Evolutionary conservation across 2,113 vertebrate genomes (phyloP).

Genomic region (Osmerus mordax): DNA sequence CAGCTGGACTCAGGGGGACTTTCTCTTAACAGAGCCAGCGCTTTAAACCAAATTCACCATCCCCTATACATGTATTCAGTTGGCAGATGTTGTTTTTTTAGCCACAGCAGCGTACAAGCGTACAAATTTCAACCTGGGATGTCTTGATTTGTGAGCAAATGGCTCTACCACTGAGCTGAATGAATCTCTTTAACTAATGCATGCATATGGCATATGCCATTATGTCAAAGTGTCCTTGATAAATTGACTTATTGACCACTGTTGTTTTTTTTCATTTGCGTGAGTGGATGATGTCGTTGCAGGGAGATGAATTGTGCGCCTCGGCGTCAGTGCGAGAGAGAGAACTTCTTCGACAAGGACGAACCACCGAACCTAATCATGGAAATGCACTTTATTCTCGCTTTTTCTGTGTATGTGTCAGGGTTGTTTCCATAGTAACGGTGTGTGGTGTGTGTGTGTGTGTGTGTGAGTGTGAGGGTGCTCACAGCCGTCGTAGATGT

Average conservation of each 20-base stretch:
- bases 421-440: constrained; percentile 28
- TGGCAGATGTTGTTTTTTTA: no score
- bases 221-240: no score
- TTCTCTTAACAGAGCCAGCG: background rate
- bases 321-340: background rate
- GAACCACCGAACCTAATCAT: background rate
- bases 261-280: background rate
- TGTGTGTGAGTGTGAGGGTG: background rate
- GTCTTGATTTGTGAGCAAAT: no score
- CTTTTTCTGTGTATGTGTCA: background rate
- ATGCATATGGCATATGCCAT: no score
- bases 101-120: no score
- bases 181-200: no score
- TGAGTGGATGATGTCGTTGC: background rate
- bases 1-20: constrained; percentile 39
- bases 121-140: no score
- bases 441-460: constrained; percentile 2
- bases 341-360: no score
- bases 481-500: constrained; percentile 99
- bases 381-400: background rate
- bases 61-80: no score
- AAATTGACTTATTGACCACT: no score
- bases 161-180: no score
- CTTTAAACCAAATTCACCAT: no score
- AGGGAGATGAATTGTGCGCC: background rate